Percentiles rank a stretch among this genome's conserved stretches.
These are phyloP conservation scores for Lasioglossum leucozonium DNA, from an alignment of 2,888 invertebrate species.

Conservation along the genomic window DNA sequence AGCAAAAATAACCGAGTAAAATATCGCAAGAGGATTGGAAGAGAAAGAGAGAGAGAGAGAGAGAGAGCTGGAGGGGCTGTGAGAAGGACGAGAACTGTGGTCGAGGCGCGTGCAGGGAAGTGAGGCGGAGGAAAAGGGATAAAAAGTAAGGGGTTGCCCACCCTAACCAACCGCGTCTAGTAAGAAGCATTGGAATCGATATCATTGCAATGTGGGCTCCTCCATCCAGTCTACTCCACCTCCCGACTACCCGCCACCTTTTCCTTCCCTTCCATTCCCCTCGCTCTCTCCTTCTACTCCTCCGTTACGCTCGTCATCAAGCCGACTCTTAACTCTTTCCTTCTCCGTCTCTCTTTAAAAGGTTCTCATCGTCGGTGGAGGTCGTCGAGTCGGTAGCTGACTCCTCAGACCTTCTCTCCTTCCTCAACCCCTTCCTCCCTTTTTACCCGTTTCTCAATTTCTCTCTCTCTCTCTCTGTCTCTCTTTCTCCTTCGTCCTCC, in stretches of 20 bases:
- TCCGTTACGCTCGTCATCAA: slow-evolving; percentile 75
- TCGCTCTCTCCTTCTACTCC: slow-evolving; percentile 66
- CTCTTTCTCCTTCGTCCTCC: slow-evolving; percentile 52
- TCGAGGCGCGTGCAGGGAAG: slow-evolving; percentile 69
- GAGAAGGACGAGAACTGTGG: slow-evolving; percentile 68
- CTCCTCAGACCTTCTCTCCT: slow-evolving; percentile 74
- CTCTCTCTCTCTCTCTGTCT: no score
- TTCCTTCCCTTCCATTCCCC: slow-evolving; percentile 65
- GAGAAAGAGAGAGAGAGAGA: slow-evolving; percentile 48
- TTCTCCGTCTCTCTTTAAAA: slow-evolving; percentile 75
- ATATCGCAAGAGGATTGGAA: slow-evolving; percentile 77
- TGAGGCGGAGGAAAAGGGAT: slow-evolving; percentile 81
- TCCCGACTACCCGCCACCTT: slow-evolving; percentile 71
- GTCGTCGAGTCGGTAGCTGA: slow-evolving; percentile 76
- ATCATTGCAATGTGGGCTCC: slow-evolving; percentile 84
- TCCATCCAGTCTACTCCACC: slow-evolving; percentile 79
- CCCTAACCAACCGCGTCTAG: slow-evolving; percentile 82
- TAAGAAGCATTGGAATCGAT: slow-evolving; percentile 85
- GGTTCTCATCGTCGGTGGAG: slow-evolving; percentile 71
- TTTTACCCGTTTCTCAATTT: slow-evolving; percentile 36
- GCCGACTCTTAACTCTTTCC: slow-evolving; percentile 82
- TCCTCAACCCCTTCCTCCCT: background rate
- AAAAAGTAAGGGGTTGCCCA: slow-evolving; percentile 84
- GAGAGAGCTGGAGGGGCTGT: slow-evolving; percentile 48
- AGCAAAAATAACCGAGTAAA: slow-evolving; percentile 78